Evolutionary conservation across 2,888 invertebrate species (phyloP).

Genomic region (Loripinus fragilis): DNA sequence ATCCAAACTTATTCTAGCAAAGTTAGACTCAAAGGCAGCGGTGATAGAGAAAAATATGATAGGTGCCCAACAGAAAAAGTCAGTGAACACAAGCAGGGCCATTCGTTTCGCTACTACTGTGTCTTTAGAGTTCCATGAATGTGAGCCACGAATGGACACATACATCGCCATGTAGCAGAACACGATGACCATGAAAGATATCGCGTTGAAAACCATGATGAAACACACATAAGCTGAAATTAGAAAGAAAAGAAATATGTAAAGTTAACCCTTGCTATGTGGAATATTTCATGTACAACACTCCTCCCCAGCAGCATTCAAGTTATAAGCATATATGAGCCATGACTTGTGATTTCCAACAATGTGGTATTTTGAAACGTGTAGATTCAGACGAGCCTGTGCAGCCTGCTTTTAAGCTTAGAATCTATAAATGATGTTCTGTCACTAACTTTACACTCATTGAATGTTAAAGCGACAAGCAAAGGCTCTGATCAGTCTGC

Average conservation of each 20-base stretch:
- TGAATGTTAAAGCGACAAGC: too few relatives aligned
- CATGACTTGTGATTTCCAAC: too few relatives aligned
- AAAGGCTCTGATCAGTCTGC: too few relatives aligned
- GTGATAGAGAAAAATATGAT: slow-evolving; percentile 98
- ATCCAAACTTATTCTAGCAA: slow-evolving; percentile 91
- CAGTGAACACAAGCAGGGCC: slow-evolving; percentile 98
- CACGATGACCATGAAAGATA: slow-evolving; percentile 97
- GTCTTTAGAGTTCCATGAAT: slow-evolving; percentile 98
- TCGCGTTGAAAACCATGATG: slow-evolving; percentile 80
- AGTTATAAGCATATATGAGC: too few relatives aligned
- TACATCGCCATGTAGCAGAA: slow-evolving; percentile 99
- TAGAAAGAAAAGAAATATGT: neutral
- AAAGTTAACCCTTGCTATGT: too few relatives aligned
- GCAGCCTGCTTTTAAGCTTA: too few relatives aligned
- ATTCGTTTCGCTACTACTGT: slow-evolving; percentile 97
- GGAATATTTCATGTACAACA: too few relatives aligned
- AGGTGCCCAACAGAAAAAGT: slow-evolving; percentile 99
- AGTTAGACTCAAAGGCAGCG: slow-evolving; percentile 94
- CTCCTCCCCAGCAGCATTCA: too few relatives aligned
- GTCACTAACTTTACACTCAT: too few relatives aligned
- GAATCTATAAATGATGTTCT: too few relatives aligned
- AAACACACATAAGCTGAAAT: slow-evolving; percentile 80
- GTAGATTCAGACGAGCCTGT: too few relatives aligned
- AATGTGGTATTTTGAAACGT: too few relatives aligned
- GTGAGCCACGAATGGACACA: slow-evolving; percentile 96